Conservation (phyloP, 2,888 invertebrate genomes). For the Ernsta delagoae region DNA sequence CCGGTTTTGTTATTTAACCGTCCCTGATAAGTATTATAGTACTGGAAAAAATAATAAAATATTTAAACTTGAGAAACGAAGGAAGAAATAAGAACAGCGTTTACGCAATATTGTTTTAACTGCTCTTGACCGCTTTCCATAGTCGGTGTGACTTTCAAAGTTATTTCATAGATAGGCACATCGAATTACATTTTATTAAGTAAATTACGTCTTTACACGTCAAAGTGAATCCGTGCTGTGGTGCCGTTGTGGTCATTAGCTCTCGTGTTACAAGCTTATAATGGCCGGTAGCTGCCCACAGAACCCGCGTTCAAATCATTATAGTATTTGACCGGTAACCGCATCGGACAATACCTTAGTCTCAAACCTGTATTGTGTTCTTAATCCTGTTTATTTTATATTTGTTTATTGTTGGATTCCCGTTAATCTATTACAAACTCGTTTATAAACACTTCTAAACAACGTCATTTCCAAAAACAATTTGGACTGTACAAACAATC, state of each 20-base stretch:
- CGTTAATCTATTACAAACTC: slow-evolving; percentile 14
- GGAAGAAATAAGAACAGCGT: background rate
- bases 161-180: slow-evolving; percentile 17
- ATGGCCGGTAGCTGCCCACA: slow-evolving; percentile 42
- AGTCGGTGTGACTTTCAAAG: slow-evolving; percentile 28
- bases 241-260: slow-evolving; percentile 51
- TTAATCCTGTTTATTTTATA: slow-evolving; percentile 22
- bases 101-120: slow-evolving; percentile 15
- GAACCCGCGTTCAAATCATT: slow-evolving; percentile 45
- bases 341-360: slow-evolving; percentile 14
- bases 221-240: slow-evolving; percentile 36
- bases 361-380: slow-evolving; percentile 14
- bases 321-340: slow-evolving; percentile 32
- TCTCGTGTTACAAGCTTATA: slow-evolving; percentile 50
- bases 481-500: background rate
- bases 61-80: background rate
- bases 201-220: slow-evolving; percentile 36
- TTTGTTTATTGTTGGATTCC: slow-evolving; percentile 30
- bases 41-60: background rate
- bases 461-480: slow-evolving; percentile 19
- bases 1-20: background rate
- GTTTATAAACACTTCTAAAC: slow-evolving; percentile 15
- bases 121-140: slow-evolving; percentile 35
- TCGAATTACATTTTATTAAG: slow-evolving; percentile 19
- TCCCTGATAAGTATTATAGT: background rate